Evolutionary conservation across 1,140 invertebrate genomes (phyloP), one percentile per base, ranked within the genome.

Genomic region (Mamestra configurata): DNA sequence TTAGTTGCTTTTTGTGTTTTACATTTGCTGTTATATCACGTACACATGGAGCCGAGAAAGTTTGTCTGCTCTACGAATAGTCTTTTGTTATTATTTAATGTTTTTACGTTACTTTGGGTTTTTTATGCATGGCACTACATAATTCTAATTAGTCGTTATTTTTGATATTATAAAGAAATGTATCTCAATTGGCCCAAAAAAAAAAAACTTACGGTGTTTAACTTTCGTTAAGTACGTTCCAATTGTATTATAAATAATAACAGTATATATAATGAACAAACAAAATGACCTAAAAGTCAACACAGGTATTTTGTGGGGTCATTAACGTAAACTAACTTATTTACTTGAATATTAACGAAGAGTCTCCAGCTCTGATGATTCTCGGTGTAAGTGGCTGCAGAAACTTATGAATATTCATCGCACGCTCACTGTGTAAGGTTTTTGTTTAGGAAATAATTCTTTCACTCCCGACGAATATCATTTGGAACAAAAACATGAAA

Each of bases 391-490:
- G 57, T 64, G 73, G 37, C 31, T 71, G 37, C 13, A 49, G 59
- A 37, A 53, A 53, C 76, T 81, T 31, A 77, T 92, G 88, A 91
- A 92, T 92, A 93, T 93, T 93, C 89, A 92, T 82, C 76, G 81
- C 75, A 57, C 15, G 20, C 51, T 64, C 15, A 51, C 51, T 70
- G 46, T 79, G 79, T 76, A 76, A 82, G 46, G 76, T 77, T 80
- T 90, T 88, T 91, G 87, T 91, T 90, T 89, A 84, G 81, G 82
- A 88, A 90, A 90, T 88, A 88, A 85, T 82, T 75, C 82, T 87
- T 86, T 85, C 85, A 85, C 84, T 77, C 82, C 77, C 49, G 79
- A 84, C 82, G 87, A 90, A 82, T 87, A 85, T 87, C 80, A 83
- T 83, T 84, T 85, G 82, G 79, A 84, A 87, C 85, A 79, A 85